phyloP scores from a whole-genome alignment of 2,113 vertebrate genomes.

The Anhinga rufa region DNA sequence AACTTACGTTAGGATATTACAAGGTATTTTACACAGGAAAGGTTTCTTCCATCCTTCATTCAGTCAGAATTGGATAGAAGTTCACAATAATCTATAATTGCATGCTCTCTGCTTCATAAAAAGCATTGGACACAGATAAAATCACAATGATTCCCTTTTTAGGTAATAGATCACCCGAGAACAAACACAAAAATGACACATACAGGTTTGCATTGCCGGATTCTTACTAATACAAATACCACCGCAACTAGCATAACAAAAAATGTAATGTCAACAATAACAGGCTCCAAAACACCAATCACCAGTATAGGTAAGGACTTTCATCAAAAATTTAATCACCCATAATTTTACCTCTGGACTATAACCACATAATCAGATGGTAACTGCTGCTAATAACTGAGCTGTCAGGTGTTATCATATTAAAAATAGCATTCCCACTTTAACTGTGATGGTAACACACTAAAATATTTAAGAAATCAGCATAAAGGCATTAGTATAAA shows the following conservation, averaged over 20 bases:
- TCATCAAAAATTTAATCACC: slow-evolving; percentile 56
- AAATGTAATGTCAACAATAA: background rate
- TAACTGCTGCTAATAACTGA: slow-evolving; percentile 44
- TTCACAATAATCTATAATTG: background rate
- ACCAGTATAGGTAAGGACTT: slow-evolving; percentile 31
- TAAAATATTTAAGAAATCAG: background rate
- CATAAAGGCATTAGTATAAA: background rate
- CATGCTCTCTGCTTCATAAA: background rate
- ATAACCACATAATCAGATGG: slow-evolving; percentile 50
- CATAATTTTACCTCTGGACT: slow-evolving; percentile 46
- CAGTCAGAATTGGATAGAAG: background rate
- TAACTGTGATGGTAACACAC: background rate
- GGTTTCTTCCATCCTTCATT: background rate
- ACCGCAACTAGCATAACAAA: background rate
- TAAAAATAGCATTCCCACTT: background rate
- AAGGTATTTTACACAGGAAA: background rate
- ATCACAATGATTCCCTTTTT: background rate
- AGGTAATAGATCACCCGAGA: background rate
- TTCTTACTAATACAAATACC: slow-evolving; percentile 25
- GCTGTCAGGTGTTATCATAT: background rate
- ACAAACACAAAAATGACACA: slow-evolving; percentile 35
- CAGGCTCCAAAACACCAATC: slow-evolving; percentile 30
- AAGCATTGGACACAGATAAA: background rate
- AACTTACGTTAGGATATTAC: background rate
- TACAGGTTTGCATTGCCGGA: slow-evolving; percentile 1